Evolutionary conservation across 2,888 invertebrate genomes (phyloP).

Genomic region (Lithosia quadra): DNA sequence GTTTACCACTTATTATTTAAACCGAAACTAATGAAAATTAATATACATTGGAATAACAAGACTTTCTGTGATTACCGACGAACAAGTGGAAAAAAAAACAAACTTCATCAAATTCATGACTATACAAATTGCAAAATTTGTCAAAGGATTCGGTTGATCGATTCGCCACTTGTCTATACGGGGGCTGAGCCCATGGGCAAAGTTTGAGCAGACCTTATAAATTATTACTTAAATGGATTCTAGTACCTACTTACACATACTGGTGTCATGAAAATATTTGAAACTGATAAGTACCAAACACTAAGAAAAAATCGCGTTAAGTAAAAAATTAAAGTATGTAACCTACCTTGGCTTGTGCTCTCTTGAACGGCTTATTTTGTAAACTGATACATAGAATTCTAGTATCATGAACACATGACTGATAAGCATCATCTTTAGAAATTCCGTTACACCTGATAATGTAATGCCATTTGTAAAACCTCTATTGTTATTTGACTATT

Average conservation of each 20-base stretch:
- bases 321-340: constrained; percentile 22
- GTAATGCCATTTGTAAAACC: not conserved
- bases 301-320: too few species aligned
- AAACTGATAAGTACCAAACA: not conserved
- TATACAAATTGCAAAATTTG: not conserved
- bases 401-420: constrained; percentile 45
- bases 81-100: not conserved
- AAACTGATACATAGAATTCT: constrained; percentile 49
- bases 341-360: constrained; percentile 63
- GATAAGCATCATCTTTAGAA: constrained; percentile 78
- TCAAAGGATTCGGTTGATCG: too few species aligned
- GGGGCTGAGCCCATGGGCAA: too few species aligned
- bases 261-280: too few species aligned
- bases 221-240: too few species aligned
- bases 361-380: constrained; percentile 55
- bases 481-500: not conserved
- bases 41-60: not conserved
- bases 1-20: too few species aligned
- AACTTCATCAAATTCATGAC: not conserved
- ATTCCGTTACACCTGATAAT: constrained; percentile 16
- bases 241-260: too few species aligned
- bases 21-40: not conserved
- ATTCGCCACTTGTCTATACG: too few species aligned
- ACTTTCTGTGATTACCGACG: not conserved
- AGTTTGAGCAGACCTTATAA: too few species aligned